Evolutionary conservation across 2,888 invertebrate genomes (phyloP).

Genomic region (Orgyia antiqua): DNA sequence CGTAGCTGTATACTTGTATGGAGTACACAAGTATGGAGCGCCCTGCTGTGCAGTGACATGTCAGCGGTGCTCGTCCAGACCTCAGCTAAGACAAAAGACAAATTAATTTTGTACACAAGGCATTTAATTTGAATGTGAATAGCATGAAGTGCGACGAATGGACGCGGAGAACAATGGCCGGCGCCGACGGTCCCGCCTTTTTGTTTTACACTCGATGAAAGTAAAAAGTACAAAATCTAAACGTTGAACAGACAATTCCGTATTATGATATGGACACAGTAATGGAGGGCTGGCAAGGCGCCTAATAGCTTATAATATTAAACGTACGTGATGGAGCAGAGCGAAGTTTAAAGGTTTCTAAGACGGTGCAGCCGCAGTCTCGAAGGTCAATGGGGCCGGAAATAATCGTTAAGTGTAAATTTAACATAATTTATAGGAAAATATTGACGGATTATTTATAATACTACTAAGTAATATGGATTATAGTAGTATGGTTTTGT

Average conservation of each 20-base stretch:
- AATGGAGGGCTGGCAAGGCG: constrained; percentile 68
- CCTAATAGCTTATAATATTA: constrained; percentile 75
- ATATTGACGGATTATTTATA: too few species aligned
- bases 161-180: constrained; percentile 73
- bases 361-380: constrained; percentile 22
- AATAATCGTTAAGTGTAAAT: constrained; percentile 50
- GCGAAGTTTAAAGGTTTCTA: constrained; percentile 24
- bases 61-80: constrained; percentile 47
- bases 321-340: constrained; percentile 65
- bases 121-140: constrained; percentile 79
- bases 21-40: constrained; percentile 25
- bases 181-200: constrained; percentile 68
- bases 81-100: constrained; percentile 75
- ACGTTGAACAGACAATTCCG: constrained; percentile 71
- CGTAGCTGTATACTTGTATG: too few species aligned
- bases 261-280: constrained; percentile 76
- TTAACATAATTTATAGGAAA: too few species aligned
- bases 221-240: constrained; percentile 73
- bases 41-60: constrained; percentile 67
- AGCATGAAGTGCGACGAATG: constrained; percentile 78
- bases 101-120: constrained; percentile 77
- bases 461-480: too few species aligned
- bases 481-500: too few species aligned
- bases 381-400: constrained; percentile 42
- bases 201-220: constrained; percentile 66